These are phyloP conservation scores for Eulemur coronatus DNA, from an alignment of 2,797 vertebrate genomes.

Conservation along the genomic window DNA sequence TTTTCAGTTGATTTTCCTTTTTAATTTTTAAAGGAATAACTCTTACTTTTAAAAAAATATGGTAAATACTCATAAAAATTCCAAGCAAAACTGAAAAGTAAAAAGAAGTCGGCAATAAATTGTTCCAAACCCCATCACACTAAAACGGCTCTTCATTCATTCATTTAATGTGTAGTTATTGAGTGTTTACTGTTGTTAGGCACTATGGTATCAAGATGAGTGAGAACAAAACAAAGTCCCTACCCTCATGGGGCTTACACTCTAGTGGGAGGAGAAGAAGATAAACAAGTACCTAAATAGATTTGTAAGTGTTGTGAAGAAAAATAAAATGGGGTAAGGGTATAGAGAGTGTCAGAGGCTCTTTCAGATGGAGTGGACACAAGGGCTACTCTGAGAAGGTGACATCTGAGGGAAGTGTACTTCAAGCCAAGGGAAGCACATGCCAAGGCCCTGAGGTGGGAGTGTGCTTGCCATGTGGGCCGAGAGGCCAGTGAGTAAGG, in stretches of 20 bases:
- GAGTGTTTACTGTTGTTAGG: neutral
- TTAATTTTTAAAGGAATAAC: conserved; percentile 52
- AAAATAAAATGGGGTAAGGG: neutral
- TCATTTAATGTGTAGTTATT: neutral
- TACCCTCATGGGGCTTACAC: neutral
- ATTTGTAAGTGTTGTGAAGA: neutral
- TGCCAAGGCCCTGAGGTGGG: neutral
- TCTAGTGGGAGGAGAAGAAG: neutral
- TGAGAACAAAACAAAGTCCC: neutral
- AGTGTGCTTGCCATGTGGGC: neutral
- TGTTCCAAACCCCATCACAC: neutral
- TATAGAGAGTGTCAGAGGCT: neutral
- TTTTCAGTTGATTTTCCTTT: conserved; percentile 47
- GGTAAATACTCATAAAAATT: neutral
- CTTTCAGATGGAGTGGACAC: neutral
- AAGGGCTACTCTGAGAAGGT: neutral
- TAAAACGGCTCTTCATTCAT: neutral
- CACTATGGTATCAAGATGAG: neutral
- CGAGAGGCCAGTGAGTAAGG: neutral
- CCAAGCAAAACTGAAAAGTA: neutral
- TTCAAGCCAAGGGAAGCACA: neutral
- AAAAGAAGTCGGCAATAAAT: neutral
- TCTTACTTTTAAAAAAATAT: neutral
- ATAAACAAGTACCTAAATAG: neutral
- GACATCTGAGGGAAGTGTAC: neutral